Evolutionary conservation across 2,888 invertebrate genomes (phyloP).

Genomic region (Spicauda simplicius): DNA sequence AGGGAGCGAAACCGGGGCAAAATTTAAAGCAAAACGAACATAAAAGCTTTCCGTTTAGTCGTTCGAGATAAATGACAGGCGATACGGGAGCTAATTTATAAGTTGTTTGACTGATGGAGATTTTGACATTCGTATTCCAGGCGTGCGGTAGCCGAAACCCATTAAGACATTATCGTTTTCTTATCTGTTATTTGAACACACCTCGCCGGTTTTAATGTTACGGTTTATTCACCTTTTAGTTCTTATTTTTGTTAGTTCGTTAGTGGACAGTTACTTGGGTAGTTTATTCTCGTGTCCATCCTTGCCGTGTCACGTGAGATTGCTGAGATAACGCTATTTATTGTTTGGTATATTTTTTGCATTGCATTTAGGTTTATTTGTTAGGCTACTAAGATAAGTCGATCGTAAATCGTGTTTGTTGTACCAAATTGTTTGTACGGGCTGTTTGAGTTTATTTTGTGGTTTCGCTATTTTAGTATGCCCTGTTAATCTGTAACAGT

Average conservation of each 20-base stretch:
- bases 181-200: slow-evolving; percentile 56
- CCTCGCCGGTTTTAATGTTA: slow-evolving; percentile 51
- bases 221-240: slow-evolving; percentile 43
- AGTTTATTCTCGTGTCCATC: slow-evolving; percentile 38
- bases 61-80: slow-evolving; percentile 36
- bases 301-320: slow-evolving; percentile 33
- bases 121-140: slow-evolving; percentile 45
- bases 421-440: no score
- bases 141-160: slow-evolving; percentile 50
- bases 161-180: slow-evolving; percentile 61
- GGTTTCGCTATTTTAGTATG: no score
- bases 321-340: slow-evolving; percentile 28
- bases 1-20: neutral
- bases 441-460: no score
- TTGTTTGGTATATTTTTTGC: slow-evolving; percentile 16
- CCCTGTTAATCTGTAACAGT: no score
- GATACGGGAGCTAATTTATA: slow-evolving; percentile 41
- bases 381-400: no score
- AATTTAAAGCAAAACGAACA: slow-evolving; percentile 8
- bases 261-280: slow-evolving; percentile 38
- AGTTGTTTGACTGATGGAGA: slow-evolving; percentile 47
- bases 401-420: no score
- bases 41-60: slow-evolving; percentile 29
- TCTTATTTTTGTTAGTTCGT: slow-evolving; percentile 30
- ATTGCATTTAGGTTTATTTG: neutral